Conservation (phyloP, 2,888 invertebrate genomes). For the Drosophila flavopinicola region DNA sequence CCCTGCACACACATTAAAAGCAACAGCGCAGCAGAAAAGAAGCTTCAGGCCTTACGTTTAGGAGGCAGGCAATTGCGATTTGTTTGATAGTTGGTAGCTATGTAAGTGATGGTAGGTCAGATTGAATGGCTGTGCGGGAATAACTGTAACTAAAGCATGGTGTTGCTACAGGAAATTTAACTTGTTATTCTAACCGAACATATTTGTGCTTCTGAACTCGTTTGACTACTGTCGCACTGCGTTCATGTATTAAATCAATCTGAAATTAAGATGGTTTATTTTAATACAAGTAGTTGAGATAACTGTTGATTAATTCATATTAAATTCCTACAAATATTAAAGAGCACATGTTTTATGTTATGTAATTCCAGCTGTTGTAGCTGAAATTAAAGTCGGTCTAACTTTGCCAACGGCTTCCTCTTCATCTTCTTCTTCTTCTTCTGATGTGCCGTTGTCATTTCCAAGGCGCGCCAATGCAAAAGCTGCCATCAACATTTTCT, state of each 20-base stretch:
- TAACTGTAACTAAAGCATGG: constrained; percentile 56
- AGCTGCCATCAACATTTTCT: constrained; percentile 51
- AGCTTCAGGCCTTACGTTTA: constrained; percentile 35
- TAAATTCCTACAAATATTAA: no score
- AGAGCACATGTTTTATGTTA: neutral
- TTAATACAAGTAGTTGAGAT: neutral
- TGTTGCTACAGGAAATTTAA: constrained; percentile 40
- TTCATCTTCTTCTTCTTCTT: constrained; percentile 8
- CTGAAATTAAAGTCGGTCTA: constrained; percentile 14
- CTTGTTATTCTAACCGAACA: constrained; percentile 26
- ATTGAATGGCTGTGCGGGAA: constrained; percentile 30
- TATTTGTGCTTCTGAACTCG: constrained; percentile 2
- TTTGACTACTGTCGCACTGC: no score
- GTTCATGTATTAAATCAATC: no score
- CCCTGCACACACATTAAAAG: constrained; percentile 43
- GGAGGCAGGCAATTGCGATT: constrained; percentile 44
- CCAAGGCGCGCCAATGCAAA: constrained; percentile 70
- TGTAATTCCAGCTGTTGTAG: constrained; percentile 11
- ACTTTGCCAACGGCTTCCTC: constrained; percentile 1
- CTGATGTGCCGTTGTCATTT: constrained; percentile 68
- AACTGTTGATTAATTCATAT: no score
- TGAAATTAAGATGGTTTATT: no score
- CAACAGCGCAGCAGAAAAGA: constrained; percentile 20
- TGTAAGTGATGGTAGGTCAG: constrained; percentile 49
- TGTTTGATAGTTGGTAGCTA: constrained; percentile 48